Base-by-base conservation (phyloP, 2,888 invertebrate species). In the Drosophila barbarae region DNA sequence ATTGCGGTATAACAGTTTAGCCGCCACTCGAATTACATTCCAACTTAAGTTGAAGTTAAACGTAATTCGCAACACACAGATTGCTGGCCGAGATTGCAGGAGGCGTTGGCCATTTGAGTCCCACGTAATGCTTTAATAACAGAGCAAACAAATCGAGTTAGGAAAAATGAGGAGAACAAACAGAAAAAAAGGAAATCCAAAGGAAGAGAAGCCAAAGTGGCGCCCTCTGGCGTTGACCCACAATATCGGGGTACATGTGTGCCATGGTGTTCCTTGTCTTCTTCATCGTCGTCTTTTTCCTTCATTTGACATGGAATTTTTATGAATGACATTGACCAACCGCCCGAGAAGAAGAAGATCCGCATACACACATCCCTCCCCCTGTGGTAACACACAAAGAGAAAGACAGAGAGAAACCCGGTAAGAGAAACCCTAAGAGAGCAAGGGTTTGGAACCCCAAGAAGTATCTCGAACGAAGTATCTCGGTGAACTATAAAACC, bases 251-350 rank as follows among this genome's bases (percentile, higher is more conserved):
- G 60, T 73, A 53, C 54, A 39, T 63, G 49, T 67, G 66, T 15
- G 61, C 59, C 68, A n/a, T 35, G 42, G 49, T 65, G 69, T 74
- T 73, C 81, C 81, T 79, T 41, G 41, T 13, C 42, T 73, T 76
- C 42, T 13, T 46, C 21, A 21, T 21, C 18, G 72, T 72, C 26
- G 42, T 42, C 42, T 23, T 41, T 39, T 56, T 50, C 18, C 30
- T 30, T 18, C 28, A 49, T 69, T 66, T 30, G 67, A 67, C 70
- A 56, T 57, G 61, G 69, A 69, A 76, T 77, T 80, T 80, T 80
- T 80, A 80, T 80, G 80, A 80, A 80, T 80, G 80, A 74, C 80
- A 80, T 80, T 80, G 80, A 79, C 66, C 74, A 64, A 58, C 52
- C 57, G 57, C 50, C 68, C 68, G 35, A 68, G 46, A 46, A 52